A percentile compares a stretch with the other conserved stretches of the same genome.
Evolutionary conservation across 2,888 invertebrate species (phyloP).

Genomic region (Cryptocheilus praepositus): DNA sequence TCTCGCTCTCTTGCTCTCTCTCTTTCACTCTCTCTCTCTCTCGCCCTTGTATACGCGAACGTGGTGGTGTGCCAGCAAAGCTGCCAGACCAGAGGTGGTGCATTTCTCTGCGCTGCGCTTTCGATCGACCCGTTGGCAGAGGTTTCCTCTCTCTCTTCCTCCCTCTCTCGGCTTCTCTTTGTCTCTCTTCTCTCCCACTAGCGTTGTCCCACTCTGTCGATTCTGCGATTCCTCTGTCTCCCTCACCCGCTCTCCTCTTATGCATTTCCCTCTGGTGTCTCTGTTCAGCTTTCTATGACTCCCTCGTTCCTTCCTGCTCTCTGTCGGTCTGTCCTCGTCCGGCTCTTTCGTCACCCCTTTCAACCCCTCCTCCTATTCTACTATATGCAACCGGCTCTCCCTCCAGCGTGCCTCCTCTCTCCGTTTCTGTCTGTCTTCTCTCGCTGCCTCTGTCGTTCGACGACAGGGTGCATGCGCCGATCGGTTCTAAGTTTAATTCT

Average conservation of each 20-base stretch:
- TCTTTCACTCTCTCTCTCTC: constrained; percentile 30
- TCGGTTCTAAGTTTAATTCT: constrained; percentile 52
- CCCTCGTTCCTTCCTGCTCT: constrained; percentile 20
- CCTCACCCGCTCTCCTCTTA: constrained; percentile 8
- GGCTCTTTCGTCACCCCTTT: constrained; percentile 16
- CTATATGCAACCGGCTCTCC: neutral
- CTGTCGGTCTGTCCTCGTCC: constrained; percentile 12
- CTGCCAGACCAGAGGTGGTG: constrained; percentile 69
- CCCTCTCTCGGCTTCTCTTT: constrained; percentile 27
- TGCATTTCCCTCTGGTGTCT: constrained; percentile 10
- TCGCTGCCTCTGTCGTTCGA: constrained; percentile 26
- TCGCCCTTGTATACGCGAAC: constrained; percentile 39
- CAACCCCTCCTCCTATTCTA: constrained; percentile 4
- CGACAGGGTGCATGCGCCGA: constrained; percentile 54
- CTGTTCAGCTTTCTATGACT: constrained; percentile 20
- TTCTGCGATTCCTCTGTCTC: constrained; percentile 12
- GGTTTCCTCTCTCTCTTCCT: constrained; percentile 46
- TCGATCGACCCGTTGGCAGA: constrained; percentile 72
- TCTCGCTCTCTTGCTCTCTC: constrained; percentile 14
- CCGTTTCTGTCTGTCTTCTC: constrained; percentile 26
- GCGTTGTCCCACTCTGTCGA: constrained; percentile 35
- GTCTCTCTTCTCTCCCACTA: constrained; percentile 16
- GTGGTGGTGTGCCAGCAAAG: constrained; percentile 62
- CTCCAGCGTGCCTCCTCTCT: constrained; percentile 11
- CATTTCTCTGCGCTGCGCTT: constrained; percentile 74